A percentile compares a stretch with the other conserved stretches of the same genome.
Evolutionary conservation across 1,140 invertebrate genomes (phyloP).

Genomic region (Antheraea mylitta): DNA sequence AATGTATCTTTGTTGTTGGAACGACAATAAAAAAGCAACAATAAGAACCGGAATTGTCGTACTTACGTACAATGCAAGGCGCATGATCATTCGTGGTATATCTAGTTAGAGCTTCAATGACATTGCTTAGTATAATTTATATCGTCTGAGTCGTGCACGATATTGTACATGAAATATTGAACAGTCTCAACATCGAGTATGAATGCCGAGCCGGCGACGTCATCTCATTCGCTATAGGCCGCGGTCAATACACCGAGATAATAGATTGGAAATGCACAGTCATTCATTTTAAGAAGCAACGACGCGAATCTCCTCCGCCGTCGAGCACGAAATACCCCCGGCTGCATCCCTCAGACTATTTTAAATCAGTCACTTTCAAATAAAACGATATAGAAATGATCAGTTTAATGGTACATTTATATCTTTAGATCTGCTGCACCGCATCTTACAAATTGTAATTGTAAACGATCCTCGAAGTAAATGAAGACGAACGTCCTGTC

Average conservation of each 20-base stretch:
- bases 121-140: neutral
- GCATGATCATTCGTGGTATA: neutral
- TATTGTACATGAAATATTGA: neutral
- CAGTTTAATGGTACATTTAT: neutral
- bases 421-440: neutral
- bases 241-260: conserved; percentile 41
- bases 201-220: neutral
- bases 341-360: conserved; percentile 19
- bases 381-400: conserved; percentile 4
- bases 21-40: neutral
- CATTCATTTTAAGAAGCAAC: conserved; percentile 39
- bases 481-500: conserved; percentile 26
- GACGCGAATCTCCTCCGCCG: conserved; percentile 29
- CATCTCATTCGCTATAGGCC: conserved; percentile 11
- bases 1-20: neutral
- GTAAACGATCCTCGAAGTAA: conserved; percentile 24
- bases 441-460: conserved; percentile 12
- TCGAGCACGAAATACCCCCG: conserved; percentile 24
- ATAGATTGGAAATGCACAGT: conserved; percentile 42
- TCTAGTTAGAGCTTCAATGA: neutral
- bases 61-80: neutral
- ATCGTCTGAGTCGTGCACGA: neutral
- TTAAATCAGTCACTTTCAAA: conserved; percentile 15
- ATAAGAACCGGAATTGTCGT: neutral
- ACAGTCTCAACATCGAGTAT: neutral